Percentiles rank a stretch among this genome's conserved stretches.
Evolutionary conservation across 2,888 invertebrate species (phyloP).

Genomic region (Fragum fragum): DNA sequence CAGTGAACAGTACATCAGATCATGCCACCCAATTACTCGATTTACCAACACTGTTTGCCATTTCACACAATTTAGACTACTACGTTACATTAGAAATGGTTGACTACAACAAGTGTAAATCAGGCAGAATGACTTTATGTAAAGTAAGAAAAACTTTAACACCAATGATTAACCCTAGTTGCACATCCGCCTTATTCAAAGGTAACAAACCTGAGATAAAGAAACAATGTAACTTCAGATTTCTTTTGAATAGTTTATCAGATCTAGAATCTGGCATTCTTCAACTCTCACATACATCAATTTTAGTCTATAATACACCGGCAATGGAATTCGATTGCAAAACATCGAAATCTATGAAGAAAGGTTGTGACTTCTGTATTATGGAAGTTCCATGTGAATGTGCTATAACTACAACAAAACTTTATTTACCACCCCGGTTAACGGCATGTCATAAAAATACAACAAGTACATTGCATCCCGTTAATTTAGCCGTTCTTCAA

Average conservation of each 20-base stretch:
- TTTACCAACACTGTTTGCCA: slow-evolving; percentile 18
- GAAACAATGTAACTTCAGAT: slow-evolving; percentile 32
- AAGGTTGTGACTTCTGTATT: slow-evolving; percentile 41
- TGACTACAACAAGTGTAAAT: slow-evolving; percentile 18
- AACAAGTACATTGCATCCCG: slow-evolving; percentile 38
- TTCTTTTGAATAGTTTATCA: slow-evolving; percentile 19
- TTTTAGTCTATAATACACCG: slow-evolving; percentile 34
- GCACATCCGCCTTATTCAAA: slow-evolving; percentile 32
- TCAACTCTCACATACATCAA: slow-evolving; percentile 15
- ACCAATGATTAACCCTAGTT: slow-evolving; percentile 9
- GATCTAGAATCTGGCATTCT: not conserved
- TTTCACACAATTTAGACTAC: slow-evolving; percentile 18
- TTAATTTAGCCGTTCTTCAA: slow-evolving; percentile 45
- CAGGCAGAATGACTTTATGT: not conserved
- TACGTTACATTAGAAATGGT: slow-evolving; percentile 15
- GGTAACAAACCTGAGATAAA: slow-evolving; percentile 32
- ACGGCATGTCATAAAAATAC: slow-evolving; percentile 35
- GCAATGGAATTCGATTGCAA: slow-evolving; percentile 35
- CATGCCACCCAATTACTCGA: slow-evolving; percentile 48
- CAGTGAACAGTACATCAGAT: slow-evolving; percentile 30
- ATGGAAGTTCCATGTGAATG: slow-evolving; percentile 41
- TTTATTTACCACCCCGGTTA: slow-evolving; percentile 36
- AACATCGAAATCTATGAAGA: slow-evolving; percentile 5
- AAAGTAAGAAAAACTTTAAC: slow-evolving; percentile 16
- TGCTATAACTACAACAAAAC: slow-evolving; percentile 25